Percentiles rank a stretch among this genome's conserved stretches.
phyloP scores from a whole-genome alignment of 2,113 vertebrate genomes.

The Mirounga angustirostris region DNA sequence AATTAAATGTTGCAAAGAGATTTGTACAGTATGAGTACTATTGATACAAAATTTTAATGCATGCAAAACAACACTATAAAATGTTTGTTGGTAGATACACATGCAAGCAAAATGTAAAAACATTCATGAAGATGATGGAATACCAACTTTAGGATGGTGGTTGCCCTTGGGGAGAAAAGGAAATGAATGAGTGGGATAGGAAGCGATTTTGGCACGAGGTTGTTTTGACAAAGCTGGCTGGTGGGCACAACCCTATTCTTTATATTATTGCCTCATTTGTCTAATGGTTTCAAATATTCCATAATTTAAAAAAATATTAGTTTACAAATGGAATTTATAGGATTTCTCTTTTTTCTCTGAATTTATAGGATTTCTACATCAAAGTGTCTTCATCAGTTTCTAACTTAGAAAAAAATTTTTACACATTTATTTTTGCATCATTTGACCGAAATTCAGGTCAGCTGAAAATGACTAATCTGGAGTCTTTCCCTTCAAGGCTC shows the following conservation, averaged over 20 bases:
- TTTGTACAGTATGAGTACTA: not conserved
- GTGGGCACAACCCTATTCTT: not conserved
- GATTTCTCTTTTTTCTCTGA: not conserved
- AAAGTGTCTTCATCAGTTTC: conserved; percentile 18
- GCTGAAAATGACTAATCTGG: conserved; percentile 47
- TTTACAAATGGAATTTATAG: not conserved
- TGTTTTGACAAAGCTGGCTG: not conserved
- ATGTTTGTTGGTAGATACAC: not conserved
- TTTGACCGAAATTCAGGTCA: not conserved
- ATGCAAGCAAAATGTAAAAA: not conserved
- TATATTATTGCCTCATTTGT: not conserved
- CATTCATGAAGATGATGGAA: not conserved
- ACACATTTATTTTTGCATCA: conserved; percentile 36
- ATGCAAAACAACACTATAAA: not conserved
- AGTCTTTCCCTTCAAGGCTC: not conserved
- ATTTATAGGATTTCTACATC: conserved; percentile 46
- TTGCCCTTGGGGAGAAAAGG: not conserved
- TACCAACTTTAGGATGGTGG: not conserved
- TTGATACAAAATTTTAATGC: not conserved
- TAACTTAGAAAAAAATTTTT: not conserved
- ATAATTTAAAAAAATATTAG: not conserved
- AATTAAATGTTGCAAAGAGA: not conserved
- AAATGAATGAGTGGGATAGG: not conserved
- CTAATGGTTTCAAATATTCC: not conserved
- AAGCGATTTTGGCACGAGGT: not conserved